Base-by-base conservation (phyloP, 2,113 vertebrate genomes). In the Oceanodroma tethys region DNA sequence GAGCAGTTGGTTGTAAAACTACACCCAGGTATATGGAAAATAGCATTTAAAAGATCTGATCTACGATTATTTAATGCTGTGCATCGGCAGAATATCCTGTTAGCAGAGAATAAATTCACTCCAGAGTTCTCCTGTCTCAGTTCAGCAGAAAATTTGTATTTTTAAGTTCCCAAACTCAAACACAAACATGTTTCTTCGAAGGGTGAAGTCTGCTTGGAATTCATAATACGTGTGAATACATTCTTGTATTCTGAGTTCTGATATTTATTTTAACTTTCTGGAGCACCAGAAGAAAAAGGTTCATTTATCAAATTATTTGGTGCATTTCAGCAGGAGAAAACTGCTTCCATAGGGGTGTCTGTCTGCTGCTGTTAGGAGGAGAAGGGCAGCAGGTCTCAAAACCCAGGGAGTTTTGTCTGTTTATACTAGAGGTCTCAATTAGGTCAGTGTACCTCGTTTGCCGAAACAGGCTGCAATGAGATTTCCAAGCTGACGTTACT, bases 251-350 rank as follows among this genome's bases (percentile, higher is more conserved):
- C 76, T 80, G 73, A 22, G 30, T 42, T 93, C 66, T 62, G 48
- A 71, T 90, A 91, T 88, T 94, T 96, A 68, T 85, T 89, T 95
- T 85, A 62, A 66, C 58, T 80, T 96, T 63, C 53, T 93, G 87
- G 62, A 95, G 78, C 58, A 82, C 50, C 58, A 79, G 90, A 87
- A 93, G 38, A 87, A 93, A 87, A 93, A 53, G 15, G 32, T 81
- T 93, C 40, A 62, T 94, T 93, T 94, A 53, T 90, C 90, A 93
- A n/a, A 60, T 29, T 9, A 70, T 70, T 85, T 65, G 21, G 81
- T 81, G 65, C 14, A 65, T 96, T 96, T 89, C 81, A 93, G 34
- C 9, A 3, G 60, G 34, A 85, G 43, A 88, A 90, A 88, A 65
- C n/a, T 90, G 70, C 74, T 91, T 93, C 95, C n/a, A 10, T 13